Percentiles rank a stretch among this genome's conserved stretches.
phyloP scores from a whole-genome alignment of 2,113 vertebrate genomes.

The Romanogobio albipinnatus region DNA sequence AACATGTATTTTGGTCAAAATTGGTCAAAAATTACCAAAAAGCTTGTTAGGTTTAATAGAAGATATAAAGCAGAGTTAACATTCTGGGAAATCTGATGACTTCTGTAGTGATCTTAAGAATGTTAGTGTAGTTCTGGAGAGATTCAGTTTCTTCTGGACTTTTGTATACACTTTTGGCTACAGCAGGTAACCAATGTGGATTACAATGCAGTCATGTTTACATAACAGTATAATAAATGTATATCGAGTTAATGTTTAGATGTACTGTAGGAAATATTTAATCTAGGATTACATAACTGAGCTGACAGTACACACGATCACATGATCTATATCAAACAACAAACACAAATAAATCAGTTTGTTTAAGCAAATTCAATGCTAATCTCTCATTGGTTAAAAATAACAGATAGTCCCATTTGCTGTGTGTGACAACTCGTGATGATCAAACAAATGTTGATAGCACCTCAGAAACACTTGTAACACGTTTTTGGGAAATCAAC shows the following conservation, averaged over 20 bases:
- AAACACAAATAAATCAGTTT: background rate
- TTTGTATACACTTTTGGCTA: background rate
- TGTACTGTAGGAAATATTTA: background rate
- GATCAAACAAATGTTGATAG: background rate
- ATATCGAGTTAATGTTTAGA: background rate
- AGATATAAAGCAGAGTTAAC: background rate
- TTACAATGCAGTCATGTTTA: background rate
- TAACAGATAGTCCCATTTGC: background rate
- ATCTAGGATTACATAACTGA: background rate
- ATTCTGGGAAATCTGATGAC: background rate
- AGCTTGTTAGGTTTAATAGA: too few species aligned
- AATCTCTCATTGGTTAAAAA: slow-evolving; percentile 4
- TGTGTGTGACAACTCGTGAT: background rate
- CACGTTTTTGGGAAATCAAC: background rate
- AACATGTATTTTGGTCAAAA: too few species aligned
- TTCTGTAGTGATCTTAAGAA: background rate
- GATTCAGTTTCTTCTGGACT: background rate
- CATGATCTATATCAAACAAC: background rate
- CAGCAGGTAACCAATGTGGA: background rate
- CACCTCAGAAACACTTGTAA: background rate
- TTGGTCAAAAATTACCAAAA: background rate
- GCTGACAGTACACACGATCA: background rate
- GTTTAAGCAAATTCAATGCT: background rate
- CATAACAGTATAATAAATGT: background rate
- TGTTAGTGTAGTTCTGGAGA: background rate